phyloP scores from a whole-genome alignment of 2,888 invertebrate genomes.

The Lathronympha strigana region DNA sequence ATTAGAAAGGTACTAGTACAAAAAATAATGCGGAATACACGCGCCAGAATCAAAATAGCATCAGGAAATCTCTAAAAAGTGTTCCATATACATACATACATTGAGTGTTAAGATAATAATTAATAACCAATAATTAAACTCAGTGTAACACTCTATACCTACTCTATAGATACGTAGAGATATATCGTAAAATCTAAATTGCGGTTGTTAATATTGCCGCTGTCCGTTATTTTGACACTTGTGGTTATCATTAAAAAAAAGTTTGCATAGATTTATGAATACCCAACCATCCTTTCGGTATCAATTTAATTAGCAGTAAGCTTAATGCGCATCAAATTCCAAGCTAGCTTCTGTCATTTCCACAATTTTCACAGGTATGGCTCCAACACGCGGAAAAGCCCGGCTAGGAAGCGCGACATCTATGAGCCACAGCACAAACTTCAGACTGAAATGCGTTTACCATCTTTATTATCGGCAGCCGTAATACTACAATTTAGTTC shows the following conservation, averaged over 20 bases:
- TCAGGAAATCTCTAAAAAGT: neutral
- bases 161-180: neutral
- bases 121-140: too few species aligned
- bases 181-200: too few species aligned
- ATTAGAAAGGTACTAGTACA: conserved; percentile 4
- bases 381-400: conserved; percentile 44
- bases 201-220: too few species aligned
- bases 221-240: too few species aligned
- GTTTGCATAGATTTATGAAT: too few species aligned
- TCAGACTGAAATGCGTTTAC: conserved; percentile 81
- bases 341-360: conserved; percentile 15
- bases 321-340: conserved; percentile 13
- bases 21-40: neutral
- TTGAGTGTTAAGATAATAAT: neutral
- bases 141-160: neutral
- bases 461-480: conserved; percentile 80
- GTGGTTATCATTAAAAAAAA: too few species aligned
- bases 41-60: neutral
- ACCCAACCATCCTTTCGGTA: neutral
- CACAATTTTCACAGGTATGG: conserved; percentile 23
- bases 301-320: conserved; percentile 30
- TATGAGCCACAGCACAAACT: conserved; percentile 76
- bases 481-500: conserved; percentile 83
- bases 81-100: conserved; percentile 12
- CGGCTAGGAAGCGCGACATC: conserved; percentile 71